Evolutionary conservation across 1,140 invertebrate species (phyloP).

Genomic region (Helicoverpa armigera): DNA sequence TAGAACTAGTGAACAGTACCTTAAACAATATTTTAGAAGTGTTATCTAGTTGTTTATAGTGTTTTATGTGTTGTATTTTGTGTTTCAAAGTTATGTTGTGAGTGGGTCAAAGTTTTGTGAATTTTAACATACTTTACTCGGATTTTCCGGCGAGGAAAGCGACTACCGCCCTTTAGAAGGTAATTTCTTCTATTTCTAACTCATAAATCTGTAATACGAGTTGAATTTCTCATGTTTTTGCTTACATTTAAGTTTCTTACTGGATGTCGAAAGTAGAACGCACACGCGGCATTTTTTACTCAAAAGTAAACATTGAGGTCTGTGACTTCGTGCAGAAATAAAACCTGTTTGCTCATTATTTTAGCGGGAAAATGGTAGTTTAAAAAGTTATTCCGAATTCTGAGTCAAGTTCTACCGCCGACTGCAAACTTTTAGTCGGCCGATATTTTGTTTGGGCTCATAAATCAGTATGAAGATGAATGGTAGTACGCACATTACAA

Average conservation of each 20-base stretch:
- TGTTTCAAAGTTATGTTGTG: constrained; percentile 34
- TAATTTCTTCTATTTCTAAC: constrained; percentile 12
- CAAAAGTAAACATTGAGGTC: constrained; percentile 45
- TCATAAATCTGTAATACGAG: not conserved
- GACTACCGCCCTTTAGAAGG: constrained; percentile 18
- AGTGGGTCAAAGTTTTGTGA: constrained; percentile 44
- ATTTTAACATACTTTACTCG: constrained; percentile 30
- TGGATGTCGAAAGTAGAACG: constrained; percentile 23
- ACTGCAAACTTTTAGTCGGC: not conserved
- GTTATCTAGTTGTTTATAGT: constrained; percentile 37
- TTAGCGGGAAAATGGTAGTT: not conserved
- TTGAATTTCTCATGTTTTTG: not conserved
- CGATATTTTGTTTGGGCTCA: too few species aligned
- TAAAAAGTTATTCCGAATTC: constrained; percentile 14
- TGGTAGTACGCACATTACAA: too few species aligned
- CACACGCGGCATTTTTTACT: constrained; percentile 43
- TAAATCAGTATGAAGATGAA: too few species aligned
- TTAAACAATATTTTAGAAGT: constrained; percentile 34
- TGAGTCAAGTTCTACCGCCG: constrained; percentile 7
- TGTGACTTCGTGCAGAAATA: not conserved
- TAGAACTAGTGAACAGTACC: constrained; percentile 30
- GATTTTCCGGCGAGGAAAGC: constrained; percentile 32
- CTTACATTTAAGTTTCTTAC: not conserved
- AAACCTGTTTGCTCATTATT: constrained; percentile 27
- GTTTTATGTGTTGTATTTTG: constrained; percentile 28